Evolutionary conservation across 2,113 vertebrate species (phyloP).

Genomic region (Pseudorasbora parva): DNA sequence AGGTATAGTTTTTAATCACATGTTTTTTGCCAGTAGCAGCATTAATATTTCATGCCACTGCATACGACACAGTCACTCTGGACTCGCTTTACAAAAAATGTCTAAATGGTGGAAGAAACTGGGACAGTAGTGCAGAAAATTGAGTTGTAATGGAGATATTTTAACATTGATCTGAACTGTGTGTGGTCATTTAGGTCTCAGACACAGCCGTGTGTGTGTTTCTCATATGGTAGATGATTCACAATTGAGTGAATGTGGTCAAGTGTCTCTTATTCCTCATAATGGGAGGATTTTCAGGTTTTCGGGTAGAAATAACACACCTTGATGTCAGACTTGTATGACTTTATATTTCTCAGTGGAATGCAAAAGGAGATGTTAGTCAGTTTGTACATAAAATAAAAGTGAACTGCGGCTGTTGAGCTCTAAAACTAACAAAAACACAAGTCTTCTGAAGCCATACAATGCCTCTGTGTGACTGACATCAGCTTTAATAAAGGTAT

Average conservation of each 20-base stretch:
- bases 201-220: not conserved
- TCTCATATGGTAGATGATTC: slow-evolving; percentile 9
- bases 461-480: not conserved
- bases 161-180: not conserved
- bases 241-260: not conserved
- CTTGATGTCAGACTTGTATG: not conserved
- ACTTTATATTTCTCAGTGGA: not conserved
- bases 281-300: slow-evolving; percentile 1
- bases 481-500: not conserved
- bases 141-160: slow-evolving; percentile 23
- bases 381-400: not conserved
- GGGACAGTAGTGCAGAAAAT: slow-evolving; percentile 26
- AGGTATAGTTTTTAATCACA: not conserved
- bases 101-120: slow-evolving; percentile 14
- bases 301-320: not conserved
- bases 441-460: not conserved
- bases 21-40: not conserved
- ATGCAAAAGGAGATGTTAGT: not conserved
- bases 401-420: not conserved
- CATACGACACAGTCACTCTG: not conserved
- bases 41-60: not conserved
- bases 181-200: not conserved
- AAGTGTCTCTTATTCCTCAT: slow-evolving; percentile 29
- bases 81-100: not conserved
- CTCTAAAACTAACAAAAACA: not conserved